These are phyloP conservation scores for Conopomorpha cramerella DNA, from an alignment of 1,140 invertebrate species.

Conservation along the genomic window DNA sequence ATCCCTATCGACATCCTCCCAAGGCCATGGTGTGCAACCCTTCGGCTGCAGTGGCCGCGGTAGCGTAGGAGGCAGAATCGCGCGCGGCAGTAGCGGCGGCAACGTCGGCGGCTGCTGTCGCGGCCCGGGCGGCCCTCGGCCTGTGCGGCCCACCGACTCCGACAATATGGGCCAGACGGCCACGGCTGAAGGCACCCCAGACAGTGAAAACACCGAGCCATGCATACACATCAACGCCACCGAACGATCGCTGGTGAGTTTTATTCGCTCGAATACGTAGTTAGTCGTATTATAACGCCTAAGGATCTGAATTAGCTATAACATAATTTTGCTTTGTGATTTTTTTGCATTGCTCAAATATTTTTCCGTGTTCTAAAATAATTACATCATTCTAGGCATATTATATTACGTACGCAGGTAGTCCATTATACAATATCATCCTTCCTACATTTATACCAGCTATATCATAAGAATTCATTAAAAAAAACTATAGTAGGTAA, in stretches of 20 bases:
- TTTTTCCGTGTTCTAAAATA: no score
- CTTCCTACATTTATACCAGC: no score
- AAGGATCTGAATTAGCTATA: no score
- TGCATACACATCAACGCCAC: constrained; percentile 36
- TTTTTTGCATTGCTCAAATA: no score
- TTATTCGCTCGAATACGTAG: no score
- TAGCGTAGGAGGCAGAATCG: constrained; percentile 20
- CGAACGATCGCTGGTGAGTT: constrained; percentile 36
- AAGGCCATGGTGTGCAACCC: constrained; percentile 11
- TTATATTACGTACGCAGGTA: no score
- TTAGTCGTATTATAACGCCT: no score
- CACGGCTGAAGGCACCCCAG: constrained; percentile 27
- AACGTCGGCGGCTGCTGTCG: constrained; percentile 18
- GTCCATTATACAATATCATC: no score
- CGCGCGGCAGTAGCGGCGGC: constrained; percentile 41
- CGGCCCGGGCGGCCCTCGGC: constrained; percentile 3
- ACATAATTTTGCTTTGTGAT: no score
- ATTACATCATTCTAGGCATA: no score
- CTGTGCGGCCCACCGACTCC: not conserved
- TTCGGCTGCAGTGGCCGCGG: constrained; percentile 13
- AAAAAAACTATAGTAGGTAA: no score
- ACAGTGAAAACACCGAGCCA: constrained; percentile 37
- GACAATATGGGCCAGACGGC: constrained; percentile 37
- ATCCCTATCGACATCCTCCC: constrained; percentile 17
- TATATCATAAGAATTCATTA: no score